Evolutionary conservation across 1,140 invertebrate species (phyloP).

Genomic region (Rhopalosiphum padi): DNA sequence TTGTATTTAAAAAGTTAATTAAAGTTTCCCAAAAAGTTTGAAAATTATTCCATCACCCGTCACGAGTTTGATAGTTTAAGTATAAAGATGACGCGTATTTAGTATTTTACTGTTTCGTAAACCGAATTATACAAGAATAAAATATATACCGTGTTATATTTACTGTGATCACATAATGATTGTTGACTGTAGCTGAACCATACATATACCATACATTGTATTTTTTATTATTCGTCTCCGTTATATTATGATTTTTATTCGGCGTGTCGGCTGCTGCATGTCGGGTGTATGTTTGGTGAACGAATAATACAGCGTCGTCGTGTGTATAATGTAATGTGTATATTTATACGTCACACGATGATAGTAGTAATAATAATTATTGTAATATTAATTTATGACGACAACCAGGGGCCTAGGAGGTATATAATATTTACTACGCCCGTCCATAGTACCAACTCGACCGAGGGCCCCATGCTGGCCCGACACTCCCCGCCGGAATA

Average conservation of each 20-base stretch:
- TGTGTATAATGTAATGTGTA: neutral
- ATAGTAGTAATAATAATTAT: constrained; percentile 24
- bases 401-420: neutral
- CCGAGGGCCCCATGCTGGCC: constrained; percentile 7
- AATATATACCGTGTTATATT: neutral
- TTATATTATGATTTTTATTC: neutral
- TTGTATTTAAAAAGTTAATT: neutral
- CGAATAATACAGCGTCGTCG: neutral
- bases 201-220: neutral
- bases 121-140: too few species aligned
- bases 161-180: neutral
- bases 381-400: constrained; percentile 49
- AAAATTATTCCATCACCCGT: neutral
- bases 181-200: neutral
- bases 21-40: neutral
- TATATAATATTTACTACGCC: constrained; percentile 15
- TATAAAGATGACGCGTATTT: too few species aligned
- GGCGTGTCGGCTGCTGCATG: neutral
- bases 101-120: too few species aligned
- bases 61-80: neutral
- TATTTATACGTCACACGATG: neutral
- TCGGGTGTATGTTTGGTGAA: neutral
- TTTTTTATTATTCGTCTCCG: neutral
- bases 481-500: constrained; percentile 5
- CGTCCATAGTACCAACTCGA: neutral